Conservation (phyloP, 2,888 invertebrate genomes). For the Hecatera dysodea region DNA sequence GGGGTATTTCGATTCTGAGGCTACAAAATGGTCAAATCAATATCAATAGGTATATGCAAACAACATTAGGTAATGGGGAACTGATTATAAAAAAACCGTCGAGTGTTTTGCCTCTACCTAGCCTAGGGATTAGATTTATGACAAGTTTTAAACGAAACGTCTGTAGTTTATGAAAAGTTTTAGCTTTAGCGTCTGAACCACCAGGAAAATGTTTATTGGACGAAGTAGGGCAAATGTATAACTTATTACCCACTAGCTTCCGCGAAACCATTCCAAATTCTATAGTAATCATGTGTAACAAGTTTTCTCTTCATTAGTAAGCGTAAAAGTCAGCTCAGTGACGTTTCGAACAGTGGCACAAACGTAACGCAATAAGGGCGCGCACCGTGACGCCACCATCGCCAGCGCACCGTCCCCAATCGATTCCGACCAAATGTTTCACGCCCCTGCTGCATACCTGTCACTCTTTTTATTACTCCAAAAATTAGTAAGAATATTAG, state of each 20-base stretch:
- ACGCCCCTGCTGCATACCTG: conserved; percentile 82
- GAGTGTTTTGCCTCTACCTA: too few species aligned
- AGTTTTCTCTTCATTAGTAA: conserved; percentile 62
- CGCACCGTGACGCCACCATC: conserved; percentile 78
- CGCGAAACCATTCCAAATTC: conserved; percentile 21
- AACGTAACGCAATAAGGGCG: conserved; percentile 55
- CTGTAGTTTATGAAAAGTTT: not conserved
- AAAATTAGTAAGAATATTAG: conserved; percentile 62
- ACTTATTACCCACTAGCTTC: conserved; percentile 17
- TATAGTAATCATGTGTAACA: conserved; percentile 53
- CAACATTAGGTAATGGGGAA: not conserved
- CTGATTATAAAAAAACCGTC: not conserved
- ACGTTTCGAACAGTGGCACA: conserved; percentile 42
- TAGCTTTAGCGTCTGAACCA: conserved; percentile 14
- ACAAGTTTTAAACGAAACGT: conserved; percentile 3
- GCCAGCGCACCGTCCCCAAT: conserved; percentile 81
- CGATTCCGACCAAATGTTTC: conserved; percentile 81
- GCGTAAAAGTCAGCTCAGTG: conserved; percentile 35
- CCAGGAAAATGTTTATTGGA: conserved; percentile 35
- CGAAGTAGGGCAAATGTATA: conserved; percentile 30
- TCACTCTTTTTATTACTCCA: conserved; percentile 69
- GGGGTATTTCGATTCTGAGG: not conserved
- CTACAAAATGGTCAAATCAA: not conserved
- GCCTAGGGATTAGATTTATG: not conserved
- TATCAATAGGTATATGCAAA: not conserved